Percentiles rank a stretch among this genome's conserved stretches.
Evolutionary conservation across 2,113 vertebrate genomes (phyloP).

Genomic region (Lipotes vexillifer): DNA sequence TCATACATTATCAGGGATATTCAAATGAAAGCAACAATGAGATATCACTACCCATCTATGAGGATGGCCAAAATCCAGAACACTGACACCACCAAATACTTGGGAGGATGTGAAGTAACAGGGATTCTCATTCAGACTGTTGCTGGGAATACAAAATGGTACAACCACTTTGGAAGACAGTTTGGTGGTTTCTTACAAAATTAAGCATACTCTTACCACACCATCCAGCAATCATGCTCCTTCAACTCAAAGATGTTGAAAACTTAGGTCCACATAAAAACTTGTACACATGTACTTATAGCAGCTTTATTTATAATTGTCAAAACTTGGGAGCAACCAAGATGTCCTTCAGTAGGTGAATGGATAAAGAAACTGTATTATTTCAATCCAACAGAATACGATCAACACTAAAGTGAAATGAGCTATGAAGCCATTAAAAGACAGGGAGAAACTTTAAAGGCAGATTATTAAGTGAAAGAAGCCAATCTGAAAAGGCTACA

Average conservation of each 20-base stretch:
- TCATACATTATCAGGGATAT: background rate
- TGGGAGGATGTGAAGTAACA: background rate
- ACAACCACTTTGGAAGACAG: background rate
- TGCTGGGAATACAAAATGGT: background rate
- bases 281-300: background rate
- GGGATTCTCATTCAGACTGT: background rate
- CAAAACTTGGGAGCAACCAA: background rate
- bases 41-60: background rate
- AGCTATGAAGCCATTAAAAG: background rate
- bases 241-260: background rate
- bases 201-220: background rate
- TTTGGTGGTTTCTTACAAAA: background rate
- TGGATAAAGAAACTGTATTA: background rate
- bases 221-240: background rate
- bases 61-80: background rate
- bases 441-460: background rate
- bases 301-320: background rate
- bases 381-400: background rate
- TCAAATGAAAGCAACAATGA: background rate
- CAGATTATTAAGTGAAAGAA: background rate
- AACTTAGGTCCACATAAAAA: background rate
- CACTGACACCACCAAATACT: background rate
- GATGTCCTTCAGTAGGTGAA: background rate
- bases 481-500: background rate
- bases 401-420: background rate